A percentile compares a stretch with the other conserved stretches of the same genome.
Conservation (phyloP, 1,140 invertebrate genomes). For the Ridgeia piscesae region DNA sequence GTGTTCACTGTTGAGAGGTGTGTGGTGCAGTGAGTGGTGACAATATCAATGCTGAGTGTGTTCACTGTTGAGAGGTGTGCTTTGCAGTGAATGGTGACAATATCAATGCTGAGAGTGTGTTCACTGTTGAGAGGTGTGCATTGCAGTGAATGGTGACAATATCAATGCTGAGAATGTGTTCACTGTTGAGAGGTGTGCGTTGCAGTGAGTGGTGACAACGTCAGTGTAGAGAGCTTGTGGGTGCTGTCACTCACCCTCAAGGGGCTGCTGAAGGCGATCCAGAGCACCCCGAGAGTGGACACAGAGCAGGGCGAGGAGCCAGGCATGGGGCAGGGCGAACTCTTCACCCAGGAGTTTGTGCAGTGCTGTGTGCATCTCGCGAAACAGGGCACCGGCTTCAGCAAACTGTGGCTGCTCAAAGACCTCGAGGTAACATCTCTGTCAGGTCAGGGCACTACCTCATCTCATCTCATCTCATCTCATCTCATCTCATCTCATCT, state of each 20-base stretch:
- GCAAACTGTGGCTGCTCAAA: conserved; percentile 53
- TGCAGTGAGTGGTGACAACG: not conserved
- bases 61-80: not conserved
- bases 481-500: no score
- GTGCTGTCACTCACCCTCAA: conserved; percentile 52
- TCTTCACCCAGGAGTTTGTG: conserved; percentile 47
- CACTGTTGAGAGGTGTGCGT: not conserved
- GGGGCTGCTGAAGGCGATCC: conserved; percentile 41
- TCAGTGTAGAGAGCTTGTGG: conserved; percentile 43
- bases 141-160: not conserved
- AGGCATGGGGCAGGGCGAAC: conserved; percentile 29
- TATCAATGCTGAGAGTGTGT: not conserved
- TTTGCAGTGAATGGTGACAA: not conserved
- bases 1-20: not conserved
- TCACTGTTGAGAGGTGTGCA: not conserved
- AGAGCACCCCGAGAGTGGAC: not conserved
- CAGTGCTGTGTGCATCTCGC: conserved; percentile 52
- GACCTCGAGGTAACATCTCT: conserved; percentile 51
- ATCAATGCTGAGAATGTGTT: not conserved
- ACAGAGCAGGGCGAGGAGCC: not conserved
- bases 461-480: not conserved
- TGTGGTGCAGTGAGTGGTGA: conserved; percentile 11
- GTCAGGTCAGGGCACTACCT: not conserved
- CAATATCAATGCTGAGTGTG: not conserved
- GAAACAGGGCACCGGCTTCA: conserved; percentile 52